A percentile compares a stretch with the other conserved stretches of the same genome.
Evolutionary conservation across 2,797 vertebrate species (phyloP).

Genomic region (Squalus acanthias): DNA sequence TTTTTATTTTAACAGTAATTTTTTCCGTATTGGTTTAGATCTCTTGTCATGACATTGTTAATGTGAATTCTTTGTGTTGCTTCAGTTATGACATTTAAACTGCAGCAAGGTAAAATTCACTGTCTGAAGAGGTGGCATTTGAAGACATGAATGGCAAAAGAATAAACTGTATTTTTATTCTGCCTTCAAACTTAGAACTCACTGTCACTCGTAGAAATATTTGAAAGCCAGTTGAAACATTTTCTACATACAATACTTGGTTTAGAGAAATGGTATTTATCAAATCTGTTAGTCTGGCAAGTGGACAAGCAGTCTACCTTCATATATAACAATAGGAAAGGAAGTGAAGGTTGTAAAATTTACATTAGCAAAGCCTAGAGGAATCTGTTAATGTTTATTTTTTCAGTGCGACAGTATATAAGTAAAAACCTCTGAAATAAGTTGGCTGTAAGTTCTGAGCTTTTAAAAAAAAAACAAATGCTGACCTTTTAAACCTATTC

Average conservation of each 20-base stretch:
- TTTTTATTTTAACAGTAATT: background rate
- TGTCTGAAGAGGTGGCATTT: constrained; percentile 21
- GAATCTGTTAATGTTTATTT: constrained; percentile 14
- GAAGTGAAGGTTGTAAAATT: constrained; percentile 44
- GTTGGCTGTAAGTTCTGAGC: background rate
- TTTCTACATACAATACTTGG: background rate
- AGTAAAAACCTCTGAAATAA: background rate
- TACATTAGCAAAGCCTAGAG: constrained; percentile 37
- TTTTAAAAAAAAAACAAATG: background rate
- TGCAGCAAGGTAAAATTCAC: constrained; percentile 11
- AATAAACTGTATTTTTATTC: background rate
- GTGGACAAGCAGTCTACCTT: background rate
- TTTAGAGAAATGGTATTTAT: background rate
- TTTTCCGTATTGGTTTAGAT: background rate
- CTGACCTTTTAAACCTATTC: background rate
- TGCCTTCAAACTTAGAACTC: background rate
- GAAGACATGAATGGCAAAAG: background rate
- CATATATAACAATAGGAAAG: background rate
- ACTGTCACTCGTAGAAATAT: background rate
- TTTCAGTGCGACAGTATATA: background rate
- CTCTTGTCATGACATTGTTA: background rate
- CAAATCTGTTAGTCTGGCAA: constrained; percentile 19
- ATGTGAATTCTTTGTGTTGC: constrained; percentile 3
- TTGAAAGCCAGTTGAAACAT: background rate
- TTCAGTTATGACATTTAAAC: constrained; percentile 29